Base-by-base conservation (phyloP, 2,113 vertebrate species). In the Orthochromis malagaraziensis region DNA sequence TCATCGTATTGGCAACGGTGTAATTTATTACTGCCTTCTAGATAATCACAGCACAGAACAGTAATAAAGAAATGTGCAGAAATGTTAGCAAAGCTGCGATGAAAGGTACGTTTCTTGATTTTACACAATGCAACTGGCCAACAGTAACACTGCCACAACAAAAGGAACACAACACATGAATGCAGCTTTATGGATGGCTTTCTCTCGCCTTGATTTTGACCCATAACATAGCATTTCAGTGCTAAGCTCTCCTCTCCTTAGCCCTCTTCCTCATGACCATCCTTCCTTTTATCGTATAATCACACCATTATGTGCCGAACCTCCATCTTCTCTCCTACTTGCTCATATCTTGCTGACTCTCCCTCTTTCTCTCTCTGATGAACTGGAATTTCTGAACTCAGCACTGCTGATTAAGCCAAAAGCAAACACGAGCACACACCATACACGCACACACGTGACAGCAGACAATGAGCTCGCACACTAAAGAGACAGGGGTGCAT, bases 341-440 rank as follows among this genome's bases (percentile, higher is more conserved):
- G 77, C 79, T 89, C 88, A 83, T 58, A 89, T 94, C 93, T 93
- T 86, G 83, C 88, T 93, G 91, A 91, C 92, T 86, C 84, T 92
- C 81, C 51, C 58, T 31, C 88, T 92, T 86, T 90, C 70, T 85
- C 82, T 84, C 90, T 89, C 88, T 87, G 90, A 94, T 90, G 88
- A 94, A 88, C 92, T 94, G 94, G 94, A 96, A 97, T 96, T 92
- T 90, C 94, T 96, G 90, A 95, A 94, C 95, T 96, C 96, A 96
- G 94, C 95, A 95, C 82, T 95, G 95, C 95, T 96, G 95, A 96
- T 96, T 91, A 94, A 94, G 93, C 95, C 95, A 93, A 95, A 96
- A 92, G 90, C 94, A 95, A 95, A 95, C 95, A 95, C 92, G 85
- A 89, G 85, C 87, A 86, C 91, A 82, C 87, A 55, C 51, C 85